phyloP scores from a whole-genome alignment of 2,113 vertebrate genomes.

The Plotosus lineatus region DNA sequence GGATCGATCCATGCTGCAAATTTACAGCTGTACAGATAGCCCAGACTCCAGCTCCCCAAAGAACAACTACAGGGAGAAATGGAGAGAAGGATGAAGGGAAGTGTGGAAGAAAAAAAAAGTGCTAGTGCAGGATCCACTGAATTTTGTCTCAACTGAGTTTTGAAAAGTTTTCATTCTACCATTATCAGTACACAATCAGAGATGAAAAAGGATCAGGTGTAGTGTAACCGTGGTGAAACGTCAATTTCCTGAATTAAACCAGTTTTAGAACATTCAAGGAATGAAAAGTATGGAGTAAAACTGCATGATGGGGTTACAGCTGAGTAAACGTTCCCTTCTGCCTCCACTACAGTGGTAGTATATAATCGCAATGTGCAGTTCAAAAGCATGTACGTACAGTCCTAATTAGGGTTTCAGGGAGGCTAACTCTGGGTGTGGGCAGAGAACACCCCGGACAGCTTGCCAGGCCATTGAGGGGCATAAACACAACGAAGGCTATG shows the following conservation, averaged over 20 bases:
- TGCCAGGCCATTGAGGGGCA: too few relatives aligned
- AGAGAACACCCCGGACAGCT: too few relatives aligned
- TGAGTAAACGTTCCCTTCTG: neutral
- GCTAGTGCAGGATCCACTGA: neutral
- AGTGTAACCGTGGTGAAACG: neutral
- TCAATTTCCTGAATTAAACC: neutral
- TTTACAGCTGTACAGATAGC: conserved; percentile 23
- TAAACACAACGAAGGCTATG: too few relatives aligned
- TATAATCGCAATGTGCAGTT: too few relatives aligned
- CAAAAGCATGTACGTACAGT: neutral
- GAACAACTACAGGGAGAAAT: neutral
- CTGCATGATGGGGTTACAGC: neutral
- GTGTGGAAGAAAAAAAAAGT: neutral
- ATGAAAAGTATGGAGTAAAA: too few relatives aligned
- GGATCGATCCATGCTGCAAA: conserved; percentile 33
- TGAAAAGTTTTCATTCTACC: neutral
- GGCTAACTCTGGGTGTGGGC: too few relatives aligned
- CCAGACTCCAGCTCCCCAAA: neutral
- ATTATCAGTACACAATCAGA: neutral
- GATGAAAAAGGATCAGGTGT: neutral
- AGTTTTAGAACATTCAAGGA: neutral
- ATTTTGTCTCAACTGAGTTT: neutral
- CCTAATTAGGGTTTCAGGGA: too few relatives aligned
- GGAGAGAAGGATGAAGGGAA: neutral
- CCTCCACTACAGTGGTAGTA: neutral